These are phyloP conservation scores for Lagorchestes hirsutus DNA, from an alignment of 2,797 vertebrate species.

Conservation along the genomic window DNA sequence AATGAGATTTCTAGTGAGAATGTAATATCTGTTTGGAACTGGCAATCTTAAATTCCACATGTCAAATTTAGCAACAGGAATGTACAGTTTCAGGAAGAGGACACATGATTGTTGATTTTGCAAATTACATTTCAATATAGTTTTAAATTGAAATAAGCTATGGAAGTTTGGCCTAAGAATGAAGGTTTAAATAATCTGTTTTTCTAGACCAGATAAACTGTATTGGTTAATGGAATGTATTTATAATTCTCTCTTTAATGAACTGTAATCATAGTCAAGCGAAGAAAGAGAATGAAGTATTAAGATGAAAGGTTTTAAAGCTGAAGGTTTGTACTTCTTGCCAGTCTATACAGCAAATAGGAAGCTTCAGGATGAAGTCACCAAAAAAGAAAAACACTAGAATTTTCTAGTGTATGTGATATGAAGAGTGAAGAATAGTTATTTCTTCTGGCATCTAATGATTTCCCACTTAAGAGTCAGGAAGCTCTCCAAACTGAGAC, in stretches of 20 bases:
- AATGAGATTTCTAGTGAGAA: conserved; percentile 58
- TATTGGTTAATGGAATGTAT: background rate
- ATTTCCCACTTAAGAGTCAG: background rate
- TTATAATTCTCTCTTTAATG: conserved; percentile 12
- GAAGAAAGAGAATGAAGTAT: conserved; percentile 35
- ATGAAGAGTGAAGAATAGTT: background rate
- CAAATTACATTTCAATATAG: conserved; percentile 15
- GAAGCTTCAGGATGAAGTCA: background rate
- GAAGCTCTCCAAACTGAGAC: conserved; percentile 12
- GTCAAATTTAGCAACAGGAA: conserved; percentile 51
- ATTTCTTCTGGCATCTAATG: background rate
- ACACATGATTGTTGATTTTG: conserved; percentile 7
- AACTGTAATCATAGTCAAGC: conserved; percentile 14
- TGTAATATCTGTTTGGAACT: conserved; percentile 36
- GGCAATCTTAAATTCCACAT: conserved; percentile 59
- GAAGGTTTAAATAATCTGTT: conserved; percentile 20
- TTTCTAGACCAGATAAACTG: conserved; percentile 29
- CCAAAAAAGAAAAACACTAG: background rate
- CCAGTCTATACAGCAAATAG: background rate
- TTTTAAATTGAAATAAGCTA: conserved; percentile 43
- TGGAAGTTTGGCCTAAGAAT: conserved; percentile 29
- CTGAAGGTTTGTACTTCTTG: conserved; percentile 31
- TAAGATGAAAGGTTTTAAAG: conserved; percentile 39
- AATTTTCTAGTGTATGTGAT: background rate
- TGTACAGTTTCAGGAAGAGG: conserved; percentile 52